Percentiles rank a stretch among this genome's conserved stretches.
Conservation (phyloP, 2,888 invertebrate species). For the Diarsia rubi region DNA sequence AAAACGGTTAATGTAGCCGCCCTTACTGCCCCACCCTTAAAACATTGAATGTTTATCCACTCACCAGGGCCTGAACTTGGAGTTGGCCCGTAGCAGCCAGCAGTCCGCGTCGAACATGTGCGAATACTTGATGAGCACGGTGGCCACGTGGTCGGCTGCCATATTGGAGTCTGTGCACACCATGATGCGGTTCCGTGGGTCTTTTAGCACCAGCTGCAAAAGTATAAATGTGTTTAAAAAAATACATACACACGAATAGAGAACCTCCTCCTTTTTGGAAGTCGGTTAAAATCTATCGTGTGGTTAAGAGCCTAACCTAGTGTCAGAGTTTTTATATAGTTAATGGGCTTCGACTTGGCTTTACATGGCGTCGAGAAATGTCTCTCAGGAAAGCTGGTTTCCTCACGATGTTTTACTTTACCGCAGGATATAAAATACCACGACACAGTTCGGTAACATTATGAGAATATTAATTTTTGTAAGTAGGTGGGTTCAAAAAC, state of each 20-base stretch:
- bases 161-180: conserved; percentile 86
- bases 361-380: no score
- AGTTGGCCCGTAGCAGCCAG: conserved; percentile 79
- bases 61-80: conserved; percentile 79
- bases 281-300: no score
- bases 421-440: no score
- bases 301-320: no score
- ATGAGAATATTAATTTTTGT: neutral
- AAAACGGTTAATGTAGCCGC: no score
- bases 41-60: conserved; percentile 47
- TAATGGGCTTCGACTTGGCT: no score
- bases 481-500: neutral
- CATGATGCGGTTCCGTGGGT: conserved; percentile 74
- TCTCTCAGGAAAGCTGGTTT: no score
- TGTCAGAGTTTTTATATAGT: no score
- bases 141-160: conserved; percentile 85
- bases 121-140: conserved; percentile 75
- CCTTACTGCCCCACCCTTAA: neutral
- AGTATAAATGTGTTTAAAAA: neutral
- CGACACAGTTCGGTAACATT: neutral
- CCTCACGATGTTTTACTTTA: no score
- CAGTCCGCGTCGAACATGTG: conserved; percentile 67
- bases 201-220: conserved; percentile 72
- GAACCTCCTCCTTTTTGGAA: no score
- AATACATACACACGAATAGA: no score